Conservation (phyloP, 2,888 invertebrate genomes). For the Synanthedon andrenaeformis region DNA sequence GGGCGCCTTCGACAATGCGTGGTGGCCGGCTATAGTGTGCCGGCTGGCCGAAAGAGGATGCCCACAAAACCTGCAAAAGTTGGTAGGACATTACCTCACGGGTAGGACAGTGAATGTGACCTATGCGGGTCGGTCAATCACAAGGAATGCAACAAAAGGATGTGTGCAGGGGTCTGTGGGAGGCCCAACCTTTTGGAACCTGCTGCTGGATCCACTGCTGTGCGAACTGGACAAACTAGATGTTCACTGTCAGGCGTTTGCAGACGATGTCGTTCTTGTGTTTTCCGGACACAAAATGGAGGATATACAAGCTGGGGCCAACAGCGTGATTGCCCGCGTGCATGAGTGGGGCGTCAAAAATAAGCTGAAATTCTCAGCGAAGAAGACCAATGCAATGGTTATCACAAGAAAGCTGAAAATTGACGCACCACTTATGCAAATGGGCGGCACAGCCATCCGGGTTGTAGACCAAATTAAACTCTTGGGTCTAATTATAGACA, state of each 20-base stretch:
- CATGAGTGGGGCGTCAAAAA: background rate
- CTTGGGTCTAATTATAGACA: too few species aligned
- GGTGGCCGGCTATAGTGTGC: too few species aligned
- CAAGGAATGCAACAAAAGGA: constrained; percentile 1
- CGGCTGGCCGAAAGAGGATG: background rate
- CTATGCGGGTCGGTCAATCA: background rate
- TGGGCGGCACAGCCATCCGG: too few species aligned
- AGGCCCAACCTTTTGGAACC: constrained; percentile 6
- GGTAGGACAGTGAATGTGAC: background rate
- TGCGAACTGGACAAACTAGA: background rate
- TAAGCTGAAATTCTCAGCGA: background rate
- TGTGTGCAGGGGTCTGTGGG: constrained; percentile 6
- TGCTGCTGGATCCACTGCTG: constrained; percentile 2
- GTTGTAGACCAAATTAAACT: too few species aligned
- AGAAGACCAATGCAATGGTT: too few species aligned
- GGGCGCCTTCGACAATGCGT: too few species aligned
- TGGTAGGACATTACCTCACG: constrained; percentile 1
- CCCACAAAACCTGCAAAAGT: background rate
- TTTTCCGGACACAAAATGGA: background rate
- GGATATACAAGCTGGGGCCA: background rate
- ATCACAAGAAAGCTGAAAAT: too few species aligned
- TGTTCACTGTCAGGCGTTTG: background rate
- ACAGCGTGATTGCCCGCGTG: background rate
- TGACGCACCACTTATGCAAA: too few species aligned
- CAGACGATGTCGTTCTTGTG: background rate